A percentile compares a stretch with the other conserved stretches of the same genome.
These are phyloP conservation scores for Conops quadrifasciatus DNA, from an alignment of 2,888 invertebrate genomes.

Conservation along the genomic window DNA sequence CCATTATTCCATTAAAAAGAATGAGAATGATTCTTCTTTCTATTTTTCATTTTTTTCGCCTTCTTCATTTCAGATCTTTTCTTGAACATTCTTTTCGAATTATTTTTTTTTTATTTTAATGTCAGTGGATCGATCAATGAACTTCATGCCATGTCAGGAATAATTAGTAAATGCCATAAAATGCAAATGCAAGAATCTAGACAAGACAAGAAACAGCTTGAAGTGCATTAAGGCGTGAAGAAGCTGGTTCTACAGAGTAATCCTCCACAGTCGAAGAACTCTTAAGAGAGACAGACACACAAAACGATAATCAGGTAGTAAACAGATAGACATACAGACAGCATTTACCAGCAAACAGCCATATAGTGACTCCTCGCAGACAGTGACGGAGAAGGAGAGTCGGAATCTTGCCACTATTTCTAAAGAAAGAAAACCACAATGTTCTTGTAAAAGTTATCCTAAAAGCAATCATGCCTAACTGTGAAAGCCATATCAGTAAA, in stretches of 20 bases:
- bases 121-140: background rate
- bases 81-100: background rate
- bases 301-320: background rate
- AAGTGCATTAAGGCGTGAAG: background rate
- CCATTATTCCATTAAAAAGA: no score
- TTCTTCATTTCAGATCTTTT: background rate
- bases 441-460: no score
- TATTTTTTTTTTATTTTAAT: background rate
- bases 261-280: background rate
- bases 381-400: no score
- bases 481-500: no score
- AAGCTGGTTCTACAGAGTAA: background rate
- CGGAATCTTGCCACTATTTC: no score
- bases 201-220: background rate
- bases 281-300: background rate
- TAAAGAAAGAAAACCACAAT: no score
- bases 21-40: background rate
- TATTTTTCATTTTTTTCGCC: background rate
- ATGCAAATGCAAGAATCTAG: background rate
- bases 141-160: background rate
- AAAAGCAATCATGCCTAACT: no score
- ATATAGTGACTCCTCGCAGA: no score
- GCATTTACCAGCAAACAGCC: no score
- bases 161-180: background rate
- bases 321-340: no score